These are phyloP conservation scores for Pseudomyrmex pallidus DNA, from an alignment of 1,140 invertebrate species.

Conservation along the genomic window DNA sequence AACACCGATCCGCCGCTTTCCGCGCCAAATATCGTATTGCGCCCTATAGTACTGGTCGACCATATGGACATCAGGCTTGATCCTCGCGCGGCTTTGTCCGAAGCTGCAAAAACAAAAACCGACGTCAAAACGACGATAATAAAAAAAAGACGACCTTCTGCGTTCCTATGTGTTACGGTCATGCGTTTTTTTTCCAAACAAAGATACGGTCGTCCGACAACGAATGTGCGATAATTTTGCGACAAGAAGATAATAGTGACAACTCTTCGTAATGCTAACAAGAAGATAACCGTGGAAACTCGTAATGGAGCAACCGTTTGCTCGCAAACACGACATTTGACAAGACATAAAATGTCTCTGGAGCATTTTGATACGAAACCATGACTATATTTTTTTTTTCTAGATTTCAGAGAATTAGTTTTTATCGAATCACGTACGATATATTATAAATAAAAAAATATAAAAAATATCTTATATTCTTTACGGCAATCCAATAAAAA, in stretches of 20 bases:
- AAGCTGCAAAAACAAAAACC: conserved; percentile 64
- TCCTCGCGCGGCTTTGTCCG: conserved; percentile 66
- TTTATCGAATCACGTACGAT: too few species aligned
- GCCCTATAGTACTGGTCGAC: conserved; percentile 83
- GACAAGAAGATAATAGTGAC: background rate
- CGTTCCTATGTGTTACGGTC: background rate
- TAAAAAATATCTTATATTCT: background rate
- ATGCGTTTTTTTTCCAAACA: background rate
- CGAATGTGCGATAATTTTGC: background rate
- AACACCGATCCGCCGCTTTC: conserved; percentile 74
- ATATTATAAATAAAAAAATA: too few species aligned
- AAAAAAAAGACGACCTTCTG: background rate
- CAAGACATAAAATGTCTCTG: too few species aligned
- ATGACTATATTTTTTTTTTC: too few species aligned
- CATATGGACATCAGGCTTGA: conserved; percentile 84
- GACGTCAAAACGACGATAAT: background rate
- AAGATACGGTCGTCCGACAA: background rate
- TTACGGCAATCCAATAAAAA: conserved; percentile 2
- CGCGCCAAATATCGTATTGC: conserved; percentile 83
- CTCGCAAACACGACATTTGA: too few species aligned
- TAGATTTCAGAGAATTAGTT: too few species aligned
- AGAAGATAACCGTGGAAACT: too few species aligned
- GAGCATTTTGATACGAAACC: too few species aligned
- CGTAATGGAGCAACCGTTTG: too few species aligned
- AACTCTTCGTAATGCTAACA: too few species aligned